Conservation (phyloP, 2,797 vertebrate genomes). For the Schizopygopsis pylzovi region DNA sequence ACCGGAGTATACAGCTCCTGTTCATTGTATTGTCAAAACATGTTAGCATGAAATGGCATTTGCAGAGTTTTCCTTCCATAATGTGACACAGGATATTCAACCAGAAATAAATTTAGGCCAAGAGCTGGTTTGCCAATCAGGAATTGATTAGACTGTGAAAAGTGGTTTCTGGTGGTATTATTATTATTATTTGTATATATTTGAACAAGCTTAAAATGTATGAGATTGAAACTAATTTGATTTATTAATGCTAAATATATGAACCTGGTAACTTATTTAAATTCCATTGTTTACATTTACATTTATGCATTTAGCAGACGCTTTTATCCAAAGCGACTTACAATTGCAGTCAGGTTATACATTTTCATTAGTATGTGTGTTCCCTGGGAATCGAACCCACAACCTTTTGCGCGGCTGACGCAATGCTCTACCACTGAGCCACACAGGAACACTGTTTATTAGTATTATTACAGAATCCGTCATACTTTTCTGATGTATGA, state of each 20-base stretch:
- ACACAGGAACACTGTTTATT: neutral
- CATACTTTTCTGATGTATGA: neutral
- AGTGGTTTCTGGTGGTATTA: neutral
- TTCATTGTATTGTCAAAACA: neutral
- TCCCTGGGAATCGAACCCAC: no score
- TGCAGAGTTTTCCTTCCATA: neutral
- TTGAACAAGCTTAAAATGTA: neutral
- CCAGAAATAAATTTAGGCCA: neutral
- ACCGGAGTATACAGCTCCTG: neutral
- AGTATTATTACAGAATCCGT: neutral
- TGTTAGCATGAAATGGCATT: neutral
- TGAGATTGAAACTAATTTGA: neutral
- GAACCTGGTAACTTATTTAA: neutral
- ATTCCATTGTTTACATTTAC: neutral
- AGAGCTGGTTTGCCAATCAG: neutral
- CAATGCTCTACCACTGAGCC: no score
- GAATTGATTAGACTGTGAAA: neutral
- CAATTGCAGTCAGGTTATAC: no score
- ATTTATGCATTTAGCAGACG: no score
- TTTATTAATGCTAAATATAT: neutral
- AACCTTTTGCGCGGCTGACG: no score
- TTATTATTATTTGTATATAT: neutral
- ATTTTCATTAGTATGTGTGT: no score
- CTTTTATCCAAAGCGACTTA: no score
- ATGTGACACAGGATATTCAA: neutral